Evolutionary conservation across 2,888 invertebrate species (phyloP), one percentile per base, ranked within the genome.

Genomic region (Eupithecia exiguata): DNA sequence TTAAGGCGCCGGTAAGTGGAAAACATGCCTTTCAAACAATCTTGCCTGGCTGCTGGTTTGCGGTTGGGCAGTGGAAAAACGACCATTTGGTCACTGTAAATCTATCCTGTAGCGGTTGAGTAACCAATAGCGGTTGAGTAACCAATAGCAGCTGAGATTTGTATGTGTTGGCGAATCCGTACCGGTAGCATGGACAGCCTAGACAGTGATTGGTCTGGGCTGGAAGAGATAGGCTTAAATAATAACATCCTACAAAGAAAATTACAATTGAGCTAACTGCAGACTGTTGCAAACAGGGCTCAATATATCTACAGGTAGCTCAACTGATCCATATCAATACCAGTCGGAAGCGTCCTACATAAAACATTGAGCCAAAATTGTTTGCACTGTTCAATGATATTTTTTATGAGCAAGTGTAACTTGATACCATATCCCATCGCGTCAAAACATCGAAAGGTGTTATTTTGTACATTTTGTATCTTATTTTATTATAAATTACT

Each of bases 381-480:
- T 25, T 58, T 53, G 53, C 53, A 53, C 4, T 21, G 5, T 21
- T 58, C 14, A 12, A 25, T 25, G 1, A 58, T 25, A 25, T 58
- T 58, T n/a, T 58, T 58, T 65, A 36, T 65, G 0, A 35, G 18
- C 36, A 18, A 63, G 35, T 63, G 63, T 35, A 65, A n/a, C 5
- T 36, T 65, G 63, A n/a, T 62, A 58, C 14, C 12, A 62, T 65
- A 73, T 75, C 75, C 75, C 77, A 77, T 77, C 75, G 73, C 63
- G 62, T 62, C 10, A 53, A n/a, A 66, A 68, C 73, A 74, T 74
- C 72, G 70, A 66, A 30, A 21, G 67, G 62, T 73, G 62, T 70
- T 65, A 36, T 30, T 70, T 83, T 85, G 86, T 86, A 85, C 77
- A 86, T 84, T 85, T 81, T 83, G 83, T 85, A 82, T 83, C 70